Evolutionary conservation across 2,888 invertebrate genomes (phyloP), one percentile per base, ranked within the genome.

Genomic region (Criorhina ranunculi): DNA sequence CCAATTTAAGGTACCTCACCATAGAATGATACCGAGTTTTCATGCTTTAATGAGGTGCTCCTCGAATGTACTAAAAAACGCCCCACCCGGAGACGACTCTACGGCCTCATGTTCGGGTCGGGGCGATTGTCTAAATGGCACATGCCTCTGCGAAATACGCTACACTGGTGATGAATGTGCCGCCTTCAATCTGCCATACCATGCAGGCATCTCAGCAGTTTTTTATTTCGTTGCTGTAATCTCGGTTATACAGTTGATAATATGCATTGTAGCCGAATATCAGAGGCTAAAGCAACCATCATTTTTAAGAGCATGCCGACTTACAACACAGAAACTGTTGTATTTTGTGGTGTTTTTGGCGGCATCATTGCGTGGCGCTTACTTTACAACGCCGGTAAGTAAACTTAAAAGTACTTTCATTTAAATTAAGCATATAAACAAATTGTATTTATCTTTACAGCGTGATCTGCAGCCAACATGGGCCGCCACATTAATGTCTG

Each of bases 81-180:
- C 83, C 88, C 87, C 89, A 88, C 87, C 89, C 88, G 88, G 88
- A 88, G 87, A 87, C 81, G 88, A 75, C 49, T 79, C 77, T 81
- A 89, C 89, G 86, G 89, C 91, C 79, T 90, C 91, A 83, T 98
- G 98, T 93, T 97, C 96, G 89, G 97, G 97, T 86, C 95, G 96
- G 86, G 98, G 98, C 17, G 98, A 98, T 92, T 98, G 98, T 92
- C 94, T 96, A 90, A 97, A 98, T 91, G 97, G 97, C 87, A 97
- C 97, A 69, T 98, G 98, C 91, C 93, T 97, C 88, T 98, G 98
- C 92, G 97, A 97, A 93, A 98, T 98, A 88, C 94, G 95, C 70
- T 98, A 95, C 91, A 94, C 97, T 80, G 98, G 98, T 8, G 95
- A 95, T 80, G 94, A 95, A 89, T 96, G 98, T 91, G 95, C 95